Conservation (phyloP, 2,888 invertebrate genomes). For the Standfussiana lucernea region DNA sequence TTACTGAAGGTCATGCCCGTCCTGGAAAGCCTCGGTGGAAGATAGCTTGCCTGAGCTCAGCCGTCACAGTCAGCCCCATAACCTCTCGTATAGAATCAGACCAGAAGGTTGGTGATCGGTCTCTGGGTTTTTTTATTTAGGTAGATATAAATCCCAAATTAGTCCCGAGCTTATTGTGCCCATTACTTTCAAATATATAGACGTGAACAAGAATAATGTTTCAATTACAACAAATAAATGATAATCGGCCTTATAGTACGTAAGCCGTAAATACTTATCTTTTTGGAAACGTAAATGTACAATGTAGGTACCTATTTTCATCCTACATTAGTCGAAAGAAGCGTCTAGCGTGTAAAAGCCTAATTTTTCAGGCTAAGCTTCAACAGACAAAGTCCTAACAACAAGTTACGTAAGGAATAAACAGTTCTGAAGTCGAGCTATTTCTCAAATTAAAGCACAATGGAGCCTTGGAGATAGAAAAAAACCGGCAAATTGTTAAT, state of each 20-base stretch:
- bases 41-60: background rate
- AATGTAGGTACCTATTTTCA: background rate
- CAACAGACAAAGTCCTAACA: conserved; percentile 13
- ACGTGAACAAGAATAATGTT: background rate
- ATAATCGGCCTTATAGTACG: background rate
- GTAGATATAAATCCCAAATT: background rate
- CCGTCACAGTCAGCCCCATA: background rate
- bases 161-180: background rate
- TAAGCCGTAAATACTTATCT: background rate
- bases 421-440: conserved; percentile 41
- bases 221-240: conserved; percentile 21
- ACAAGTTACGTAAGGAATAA: conserved; percentile 30
- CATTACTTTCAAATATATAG: background rate
- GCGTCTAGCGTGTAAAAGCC: conserved; percentile 21
- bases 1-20: background rate
- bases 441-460: conserved; percentile 60
- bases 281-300: background rate
- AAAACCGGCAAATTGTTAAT: conserved; percentile 57
- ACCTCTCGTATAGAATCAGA: background rate
- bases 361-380: conserved; percentile 26
- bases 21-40: background rate
- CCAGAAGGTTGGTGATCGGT: background rate
- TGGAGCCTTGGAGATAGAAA: conserved; percentile 33
- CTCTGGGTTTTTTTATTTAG: background rate
- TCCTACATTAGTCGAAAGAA: conserved; percentile 14